These are phyloP conservation scores for Sander lucioperca DNA, from an alignment of 2,113 vertebrate species.

Conservation along the genomic window DNA sequence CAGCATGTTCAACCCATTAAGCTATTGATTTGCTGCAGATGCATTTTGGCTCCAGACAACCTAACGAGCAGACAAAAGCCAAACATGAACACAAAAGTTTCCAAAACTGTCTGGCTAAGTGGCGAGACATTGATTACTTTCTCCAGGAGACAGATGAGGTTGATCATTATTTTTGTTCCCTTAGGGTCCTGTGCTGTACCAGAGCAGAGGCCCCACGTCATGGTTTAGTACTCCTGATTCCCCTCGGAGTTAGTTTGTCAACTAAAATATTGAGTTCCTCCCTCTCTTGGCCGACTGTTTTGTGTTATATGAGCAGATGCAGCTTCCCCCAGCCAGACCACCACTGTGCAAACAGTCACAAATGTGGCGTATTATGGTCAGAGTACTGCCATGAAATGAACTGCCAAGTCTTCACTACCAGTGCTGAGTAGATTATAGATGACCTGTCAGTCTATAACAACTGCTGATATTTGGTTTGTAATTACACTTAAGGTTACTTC, in stretches of 20 bases:
- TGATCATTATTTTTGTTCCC: neutral
- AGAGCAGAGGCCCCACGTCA: neutral
- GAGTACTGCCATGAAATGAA: neutral
- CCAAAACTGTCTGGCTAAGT: slow-evolving; percentile 41
- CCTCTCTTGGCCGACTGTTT: neutral
- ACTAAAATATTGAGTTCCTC: neutral
- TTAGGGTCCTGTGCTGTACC: neutral
- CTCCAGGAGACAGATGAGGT: slow-evolving; percentile 25
- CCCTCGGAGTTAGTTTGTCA: neutral
- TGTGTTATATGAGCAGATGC: slow-evolving; percentile 20
- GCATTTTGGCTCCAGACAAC: slow-evolving; percentile 30
- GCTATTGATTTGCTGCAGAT: slow-evolving; percentile 57
- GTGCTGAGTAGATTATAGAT: neutral
- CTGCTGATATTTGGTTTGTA: neutral
- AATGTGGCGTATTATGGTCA: neutral
- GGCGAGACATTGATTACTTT: slow-evolving; percentile 27
- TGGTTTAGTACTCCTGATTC: slow-evolving; percentile 5
- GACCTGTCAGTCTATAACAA: too few relatives aligned
- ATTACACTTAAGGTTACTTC: neutral
- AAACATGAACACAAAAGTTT: slow-evolving; percentile 45
- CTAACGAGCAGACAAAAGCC: slow-evolving; percentile 36
- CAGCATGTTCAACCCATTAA: neutral
- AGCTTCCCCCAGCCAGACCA: neutral
- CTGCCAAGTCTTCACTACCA: neutral
- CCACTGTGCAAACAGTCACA: neutral